A percentile compares a stretch with the other conserved stretches of the same genome.
These are phyloP conservation scores for Caenorhabditis briggsae DNA, from an alignment of 1,140 invertebrate genomes.

Conservation along the genomic window DNA sequence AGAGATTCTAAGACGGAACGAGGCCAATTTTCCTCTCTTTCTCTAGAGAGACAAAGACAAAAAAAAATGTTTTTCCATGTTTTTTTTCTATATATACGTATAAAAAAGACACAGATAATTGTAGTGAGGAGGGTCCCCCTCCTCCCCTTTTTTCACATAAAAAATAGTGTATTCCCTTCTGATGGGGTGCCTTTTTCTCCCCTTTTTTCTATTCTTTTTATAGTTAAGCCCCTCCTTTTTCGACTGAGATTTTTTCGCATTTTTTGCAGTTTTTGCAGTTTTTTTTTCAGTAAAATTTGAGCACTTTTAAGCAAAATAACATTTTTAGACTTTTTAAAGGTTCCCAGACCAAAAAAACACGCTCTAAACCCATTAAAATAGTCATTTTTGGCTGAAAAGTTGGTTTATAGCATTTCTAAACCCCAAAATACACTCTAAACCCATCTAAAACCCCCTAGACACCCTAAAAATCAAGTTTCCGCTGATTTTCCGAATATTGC, in stretches of 20 bases:
- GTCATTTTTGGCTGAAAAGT: too few relatives aligned
- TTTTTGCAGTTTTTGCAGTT: too few relatives aligned
- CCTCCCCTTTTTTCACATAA: slow-evolving; percentile 12
- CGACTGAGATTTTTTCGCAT: not conserved
- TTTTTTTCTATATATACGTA: not conserved
- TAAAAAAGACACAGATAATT: slow-evolving; percentile 15
- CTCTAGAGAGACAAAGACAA: not conserved
- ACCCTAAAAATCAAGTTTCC: too few relatives aligned
- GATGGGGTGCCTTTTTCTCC: not conserved
- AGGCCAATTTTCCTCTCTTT: slow-evolving; percentile 22
- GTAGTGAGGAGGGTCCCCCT: not conserved
- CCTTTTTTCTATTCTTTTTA: not conserved
- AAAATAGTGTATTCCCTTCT: slow-evolving; percentile 44
- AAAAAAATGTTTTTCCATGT: not conserved
- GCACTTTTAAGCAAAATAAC: too few relatives aligned
- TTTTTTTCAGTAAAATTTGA: too few relatives aligned
- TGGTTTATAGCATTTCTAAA: too few relatives aligned
- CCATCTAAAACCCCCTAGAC: too few relatives aligned
- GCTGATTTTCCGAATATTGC: too few relatives aligned
- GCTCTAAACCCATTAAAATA: too few relatives aligned
- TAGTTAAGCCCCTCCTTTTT: not conserved
- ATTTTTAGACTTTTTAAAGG: too few relatives aligned
- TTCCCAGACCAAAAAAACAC: too few relatives aligned
- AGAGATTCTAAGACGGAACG: slow-evolving; percentile 17
- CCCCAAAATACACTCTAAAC: too few relatives aligned